phyloP scores from a whole-genome alignment of 2,113 vertebrate genomes.

The Turnix velox region DNA sequence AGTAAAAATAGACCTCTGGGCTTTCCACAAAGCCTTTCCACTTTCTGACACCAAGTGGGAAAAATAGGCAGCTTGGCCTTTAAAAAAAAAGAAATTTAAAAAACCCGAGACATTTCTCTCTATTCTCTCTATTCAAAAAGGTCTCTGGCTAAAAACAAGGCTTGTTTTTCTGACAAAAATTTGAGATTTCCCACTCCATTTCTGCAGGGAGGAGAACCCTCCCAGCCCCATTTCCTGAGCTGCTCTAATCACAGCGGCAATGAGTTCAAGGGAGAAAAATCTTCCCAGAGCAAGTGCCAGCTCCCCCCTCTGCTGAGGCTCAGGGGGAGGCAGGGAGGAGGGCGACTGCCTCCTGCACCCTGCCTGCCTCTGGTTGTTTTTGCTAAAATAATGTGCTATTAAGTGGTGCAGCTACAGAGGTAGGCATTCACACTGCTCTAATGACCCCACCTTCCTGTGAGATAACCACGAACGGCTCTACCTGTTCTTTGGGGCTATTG shows the following conservation, averaged over 20 bases:
- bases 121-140: not conserved
- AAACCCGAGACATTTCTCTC: not conserved
- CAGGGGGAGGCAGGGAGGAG: not conserved
- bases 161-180: constrained; percentile 45
- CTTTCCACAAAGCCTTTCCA: constrained; percentile 35
- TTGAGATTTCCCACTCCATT: constrained; percentile 51
- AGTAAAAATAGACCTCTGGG: constrained; percentile 53
- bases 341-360: not conserved
- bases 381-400: not conserved
- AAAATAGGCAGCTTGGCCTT: not conserved
- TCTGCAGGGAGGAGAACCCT: constrained; percentile 45
- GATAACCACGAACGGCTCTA: not conserved
- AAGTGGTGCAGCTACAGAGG: not conserved
- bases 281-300: constrained; percentile 63
- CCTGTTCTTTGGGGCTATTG: constrained; percentile 9
- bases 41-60: not conserved
- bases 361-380: not conserved
- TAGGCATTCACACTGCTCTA: not conserved
- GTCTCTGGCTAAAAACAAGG: not conserved
- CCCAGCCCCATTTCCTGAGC: constrained; percentile 54
- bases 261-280: constrained; percentile 63
- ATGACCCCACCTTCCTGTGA: not conserved
- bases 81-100: no score
- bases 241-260: constrained; percentile 39
- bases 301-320: constrained; percentile 4